phyloP scores from a whole-genome alignment of 2,888 invertebrate genomes.

The Pandemis heparana region DNA sequence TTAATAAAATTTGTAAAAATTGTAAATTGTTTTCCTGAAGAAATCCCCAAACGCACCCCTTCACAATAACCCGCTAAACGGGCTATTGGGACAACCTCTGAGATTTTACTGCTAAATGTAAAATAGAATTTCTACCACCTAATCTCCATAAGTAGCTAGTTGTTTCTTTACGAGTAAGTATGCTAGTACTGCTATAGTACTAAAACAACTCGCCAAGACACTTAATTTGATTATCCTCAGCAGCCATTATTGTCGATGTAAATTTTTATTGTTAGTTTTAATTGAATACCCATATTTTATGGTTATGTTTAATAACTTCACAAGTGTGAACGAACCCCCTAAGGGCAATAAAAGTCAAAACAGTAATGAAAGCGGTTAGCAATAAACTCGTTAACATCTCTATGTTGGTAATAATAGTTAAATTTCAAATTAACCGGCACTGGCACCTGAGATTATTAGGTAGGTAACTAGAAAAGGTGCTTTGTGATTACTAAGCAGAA shows the following conservation, averaged over 20 bases:
- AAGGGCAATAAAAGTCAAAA: slow-evolving; percentile 20
- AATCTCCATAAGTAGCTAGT: too few relatives aligned
- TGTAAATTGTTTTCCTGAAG: too few relatives aligned
- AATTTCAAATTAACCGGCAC: slow-evolving; percentile 38
- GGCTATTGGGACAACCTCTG: too few relatives aligned
- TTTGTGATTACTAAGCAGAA: slow-evolving; percentile 2
- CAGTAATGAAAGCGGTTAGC: slow-evolving; percentile 32
- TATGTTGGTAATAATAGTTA: slow-evolving; percentile 22
- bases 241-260: not conserved
- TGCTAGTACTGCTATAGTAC: not conserved
- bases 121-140: too few relatives aligned
- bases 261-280: slow-evolving; percentile 8
- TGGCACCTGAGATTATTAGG: not conserved
- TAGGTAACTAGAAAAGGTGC: not conserved
- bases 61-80: too few relatives aligned
- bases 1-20: too few relatives aligned
- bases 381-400: slow-evolving; percentile 48
- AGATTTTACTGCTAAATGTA: too few relatives aligned
- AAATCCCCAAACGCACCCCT: too few relatives aligned
- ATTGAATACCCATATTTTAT: slow-evolving; percentile 20
- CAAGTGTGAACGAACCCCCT: slow-evolving; percentile 22
- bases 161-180: too few relatives aligned
- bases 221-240: not conserved
- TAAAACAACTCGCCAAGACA: not conserved
- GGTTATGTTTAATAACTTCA: not conserved